Percentiles rank a stretch among this genome's conserved stretches.
Conservation (phyloP, 1,140 invertebrate species). For the Glomeris maerens region DNA sequence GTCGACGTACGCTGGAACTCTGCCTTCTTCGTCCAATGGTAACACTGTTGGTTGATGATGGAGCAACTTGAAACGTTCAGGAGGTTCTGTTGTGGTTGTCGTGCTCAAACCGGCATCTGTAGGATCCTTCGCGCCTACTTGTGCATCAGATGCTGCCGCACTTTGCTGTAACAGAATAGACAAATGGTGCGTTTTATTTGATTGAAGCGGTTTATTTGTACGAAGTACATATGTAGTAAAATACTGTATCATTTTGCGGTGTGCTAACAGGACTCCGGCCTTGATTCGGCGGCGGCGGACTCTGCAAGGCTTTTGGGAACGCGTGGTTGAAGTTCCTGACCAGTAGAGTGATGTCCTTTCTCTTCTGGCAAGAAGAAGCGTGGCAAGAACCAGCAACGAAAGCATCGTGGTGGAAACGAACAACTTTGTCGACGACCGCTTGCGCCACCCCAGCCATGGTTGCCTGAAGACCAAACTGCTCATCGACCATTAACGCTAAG, state of each 20-base stretch:
- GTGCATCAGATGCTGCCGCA: no score
- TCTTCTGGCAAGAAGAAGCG: constrained; percentile 32
- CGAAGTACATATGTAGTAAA: no score
- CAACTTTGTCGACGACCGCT: constrained; percentile 70
- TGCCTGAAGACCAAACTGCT: constrained; percentile 62
- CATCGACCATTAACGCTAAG: constrained; percentile 59
- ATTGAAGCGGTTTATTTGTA: no score
- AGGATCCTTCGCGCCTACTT: no score
- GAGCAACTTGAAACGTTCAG: no score
- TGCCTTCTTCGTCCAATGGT: constrained; percentile 42
- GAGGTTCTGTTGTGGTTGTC: no score
- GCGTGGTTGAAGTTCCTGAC: constrained; percentile 75
- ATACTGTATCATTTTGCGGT: no score
- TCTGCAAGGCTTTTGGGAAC: constrained; percentile 42
- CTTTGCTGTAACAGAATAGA: no score
- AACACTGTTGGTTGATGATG: no score
- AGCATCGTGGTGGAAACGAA: constrained; percentile 64
- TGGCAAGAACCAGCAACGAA: constrained; percentile 47
- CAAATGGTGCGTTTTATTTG: no score
- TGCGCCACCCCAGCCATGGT: constrained; percentile 70
- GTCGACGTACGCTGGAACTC: constrained; percentile 67
- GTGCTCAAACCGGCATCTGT: no score
- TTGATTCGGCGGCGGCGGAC: background rate
- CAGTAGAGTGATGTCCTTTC: constrained; percentile 68
- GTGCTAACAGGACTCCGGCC: no score